phyloP scores from a whole-genome alignment of 2,113 vertebrate species.

The Noctilio leporinus region DNA sequence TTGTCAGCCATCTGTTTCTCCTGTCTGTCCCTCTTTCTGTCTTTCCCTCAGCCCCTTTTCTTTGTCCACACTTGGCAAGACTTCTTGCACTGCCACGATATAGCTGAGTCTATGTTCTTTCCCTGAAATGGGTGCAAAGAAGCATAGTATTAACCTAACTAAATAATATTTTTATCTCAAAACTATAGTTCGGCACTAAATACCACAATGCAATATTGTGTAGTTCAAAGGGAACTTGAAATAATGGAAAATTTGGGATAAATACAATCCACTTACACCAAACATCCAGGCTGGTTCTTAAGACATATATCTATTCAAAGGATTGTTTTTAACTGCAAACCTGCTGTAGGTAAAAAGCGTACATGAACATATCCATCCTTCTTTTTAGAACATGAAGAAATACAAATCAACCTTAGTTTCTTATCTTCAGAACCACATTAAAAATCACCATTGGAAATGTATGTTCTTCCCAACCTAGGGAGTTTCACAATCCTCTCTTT shows the following conservation, averaged over 20 bases:
- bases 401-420: background rate
- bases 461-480: background rate
- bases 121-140: background rate
- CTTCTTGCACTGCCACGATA: background rate
- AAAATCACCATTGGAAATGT: background rate
- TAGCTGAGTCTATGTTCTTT: background rate
- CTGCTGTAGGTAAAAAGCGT: background rate
- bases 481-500: background rate
- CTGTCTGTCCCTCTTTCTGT: background rate
- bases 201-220: background rate
- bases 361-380: background rate
- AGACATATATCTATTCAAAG: constrained; percentile 5
- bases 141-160: background rate
- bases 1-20: background rate
- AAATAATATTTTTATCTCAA: background rate
- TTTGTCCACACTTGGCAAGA: background rate
- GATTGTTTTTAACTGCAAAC: background rate
- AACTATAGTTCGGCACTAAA: background rate
- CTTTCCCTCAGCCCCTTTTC: background rate
- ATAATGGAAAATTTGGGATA: background rate
- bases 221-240: background rate
- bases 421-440: background rate
- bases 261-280: background rate
- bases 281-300: background rate
- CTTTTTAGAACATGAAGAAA: constrained; percentile 43